Percentiles rank a stretch among this genome's conserved stretches.
Conservation (phyloP, 2,797 vertebrate genomes). For the Lemur catta region DNA sequence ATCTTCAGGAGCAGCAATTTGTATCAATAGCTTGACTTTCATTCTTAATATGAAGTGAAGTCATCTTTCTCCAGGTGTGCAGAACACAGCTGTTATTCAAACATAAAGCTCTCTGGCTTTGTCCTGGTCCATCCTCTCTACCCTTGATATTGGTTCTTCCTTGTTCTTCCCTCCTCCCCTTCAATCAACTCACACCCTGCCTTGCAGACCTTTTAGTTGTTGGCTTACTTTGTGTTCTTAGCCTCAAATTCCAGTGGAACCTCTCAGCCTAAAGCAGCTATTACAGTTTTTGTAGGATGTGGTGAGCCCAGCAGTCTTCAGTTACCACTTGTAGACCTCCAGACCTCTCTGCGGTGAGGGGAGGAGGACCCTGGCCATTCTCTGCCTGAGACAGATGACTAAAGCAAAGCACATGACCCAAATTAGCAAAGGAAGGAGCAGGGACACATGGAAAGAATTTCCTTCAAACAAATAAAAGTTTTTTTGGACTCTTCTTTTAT, state of each 20-base stretch:
- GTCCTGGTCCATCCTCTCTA: neutral
- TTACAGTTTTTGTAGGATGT: slow-evolving; percentile 80
- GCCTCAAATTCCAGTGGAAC: slow-evolving; percentile 73
- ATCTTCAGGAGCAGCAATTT: neutral
- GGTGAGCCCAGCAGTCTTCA: slow-evolving; percentile 76
- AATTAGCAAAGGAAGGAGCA: slow-evolving; percentile 83
- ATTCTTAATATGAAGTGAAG: neutral
- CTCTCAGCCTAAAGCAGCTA: slow-evolving; percentile 71
- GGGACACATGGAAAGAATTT: slow-evolving; percentile 85
- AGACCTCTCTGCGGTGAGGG: slow-evolving; percentile 79
- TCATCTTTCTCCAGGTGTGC: neutral
- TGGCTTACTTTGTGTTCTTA: slow-evolving; percentile 56
- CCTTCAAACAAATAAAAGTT: slow-evolving; percentile 85
- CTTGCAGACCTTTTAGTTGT: slow-evolving; percentile 44
- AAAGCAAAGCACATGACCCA: slow-evolving; percentile 84
- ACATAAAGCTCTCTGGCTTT: neutral
- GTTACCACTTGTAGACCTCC: slow-evolving; percentile 79
- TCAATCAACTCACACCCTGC: slow-evolving; percentile 6
- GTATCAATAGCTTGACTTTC: neutral
- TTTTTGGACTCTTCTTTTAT: slow-evolving; percentile 83
- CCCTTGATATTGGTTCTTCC: neutral
- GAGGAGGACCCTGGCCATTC: slow-evolving; percentile 76
- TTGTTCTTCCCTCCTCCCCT: slow-evolving; percentile 16
- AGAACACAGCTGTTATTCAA: neutral
- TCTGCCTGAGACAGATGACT: slow-evolving; percentile 82